phyloP scores from a whole-genome alignment of 2,113 vertebrate species.

The Zosterops lateralis region DNA sequence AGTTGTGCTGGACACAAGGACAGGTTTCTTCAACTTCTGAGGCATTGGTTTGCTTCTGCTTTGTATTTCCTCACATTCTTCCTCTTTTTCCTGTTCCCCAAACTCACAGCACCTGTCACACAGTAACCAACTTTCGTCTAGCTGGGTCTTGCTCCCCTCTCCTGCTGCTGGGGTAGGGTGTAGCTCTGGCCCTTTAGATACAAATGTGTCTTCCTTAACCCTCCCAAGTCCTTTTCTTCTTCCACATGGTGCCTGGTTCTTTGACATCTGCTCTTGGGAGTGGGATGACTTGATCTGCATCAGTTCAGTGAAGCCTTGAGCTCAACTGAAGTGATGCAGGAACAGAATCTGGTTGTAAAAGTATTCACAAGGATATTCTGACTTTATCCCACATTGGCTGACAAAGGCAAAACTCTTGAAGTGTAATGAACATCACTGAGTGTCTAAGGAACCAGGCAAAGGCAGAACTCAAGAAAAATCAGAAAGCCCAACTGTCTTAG shows the following conservation, averaged over 20 bases:
- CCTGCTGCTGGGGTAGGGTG: neutral
- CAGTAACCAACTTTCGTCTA: neutral
- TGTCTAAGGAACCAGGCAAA: neutral
- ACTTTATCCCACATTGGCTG: neutral
- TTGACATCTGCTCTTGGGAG: neutral
- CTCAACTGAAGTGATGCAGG: neutral
- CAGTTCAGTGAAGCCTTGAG: neutral
- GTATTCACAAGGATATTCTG: neutral
- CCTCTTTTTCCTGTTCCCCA: neutral
- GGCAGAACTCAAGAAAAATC: neutral
- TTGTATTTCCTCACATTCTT: neutral
- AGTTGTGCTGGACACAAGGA: neutral
- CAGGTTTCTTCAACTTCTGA: neutral
- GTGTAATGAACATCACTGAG: neutral
- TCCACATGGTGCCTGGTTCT: neutral
- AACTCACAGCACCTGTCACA: neutral
- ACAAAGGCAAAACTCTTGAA: neutral
- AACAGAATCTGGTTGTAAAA: neutral
- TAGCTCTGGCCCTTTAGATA: neutral
- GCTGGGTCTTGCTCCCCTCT: neutral
- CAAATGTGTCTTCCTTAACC: neutral
- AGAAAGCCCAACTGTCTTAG: neutral
- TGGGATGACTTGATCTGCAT: neutral
- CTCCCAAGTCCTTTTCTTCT: neutral
- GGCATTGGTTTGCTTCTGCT: neutral